These are phyloP conservation scores for Neodiprion pinetum DNA, from an alignment of 1,140 invertebrate genomes.

Conservation along the genomic window DNA sequence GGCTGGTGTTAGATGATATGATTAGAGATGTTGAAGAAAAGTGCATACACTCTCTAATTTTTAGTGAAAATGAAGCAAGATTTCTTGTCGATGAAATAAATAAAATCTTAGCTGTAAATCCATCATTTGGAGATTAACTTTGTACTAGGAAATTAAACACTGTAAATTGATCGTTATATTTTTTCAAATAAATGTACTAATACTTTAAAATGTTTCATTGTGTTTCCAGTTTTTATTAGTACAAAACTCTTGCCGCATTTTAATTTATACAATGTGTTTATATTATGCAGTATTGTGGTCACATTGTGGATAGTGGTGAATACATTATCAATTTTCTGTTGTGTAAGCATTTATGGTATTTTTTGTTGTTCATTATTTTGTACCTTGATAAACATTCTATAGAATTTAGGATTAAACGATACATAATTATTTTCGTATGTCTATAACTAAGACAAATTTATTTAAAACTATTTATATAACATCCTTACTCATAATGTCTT, in stretches of 20 bases:
- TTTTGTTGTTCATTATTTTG: no score
- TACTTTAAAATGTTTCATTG: no score
- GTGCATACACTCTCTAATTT: constrained; percentile 37
- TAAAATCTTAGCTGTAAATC: constrained; percentile 8
- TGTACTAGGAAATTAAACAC: no score
- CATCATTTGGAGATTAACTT: no score
- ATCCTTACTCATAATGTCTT: constrained; percentile 14
- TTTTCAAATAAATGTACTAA: no score
- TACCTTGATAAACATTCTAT: background rate
- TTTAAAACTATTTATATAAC: constrained; percentile 18
- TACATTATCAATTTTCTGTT: no score
- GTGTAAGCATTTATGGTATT: no score
- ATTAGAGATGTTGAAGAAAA: constrained; percentile 47
- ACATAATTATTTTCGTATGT: background rate
- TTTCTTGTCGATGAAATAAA: constrained; percentile 40
- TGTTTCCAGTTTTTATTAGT: background rate
- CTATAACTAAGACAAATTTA: constrained; percentile 16
- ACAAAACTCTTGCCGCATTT: background rate
- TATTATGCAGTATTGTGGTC: background rate
- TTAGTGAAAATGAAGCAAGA: constrained; percentile 35
- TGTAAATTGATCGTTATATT: no score
- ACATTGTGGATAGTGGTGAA: background rate
- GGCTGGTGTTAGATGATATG: constrained; percentile 46
- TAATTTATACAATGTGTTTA: no score
- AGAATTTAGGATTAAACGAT: background rate